Conservation (phyloP, 2,797 vertebrate species). For the Kryptopterus vitreolus region DNA sequence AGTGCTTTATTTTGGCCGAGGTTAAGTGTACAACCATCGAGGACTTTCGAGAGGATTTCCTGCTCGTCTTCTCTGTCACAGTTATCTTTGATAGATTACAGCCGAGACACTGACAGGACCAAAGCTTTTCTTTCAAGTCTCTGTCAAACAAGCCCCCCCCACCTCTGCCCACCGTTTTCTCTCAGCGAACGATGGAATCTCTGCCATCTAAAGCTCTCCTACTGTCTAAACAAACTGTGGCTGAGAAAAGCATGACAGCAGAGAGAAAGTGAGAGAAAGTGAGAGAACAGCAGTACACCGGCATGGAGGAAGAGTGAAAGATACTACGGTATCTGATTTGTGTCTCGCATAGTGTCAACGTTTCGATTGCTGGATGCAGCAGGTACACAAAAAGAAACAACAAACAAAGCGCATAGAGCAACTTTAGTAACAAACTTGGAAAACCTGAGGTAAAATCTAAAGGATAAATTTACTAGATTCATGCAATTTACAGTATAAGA, state of each 20-base stretch:
- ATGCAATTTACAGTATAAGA: not conserved
- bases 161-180: constrained; percentile 47
- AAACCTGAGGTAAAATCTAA: not conserved
- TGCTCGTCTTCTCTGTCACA: constrained; percentile 47
- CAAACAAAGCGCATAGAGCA: not conserved
- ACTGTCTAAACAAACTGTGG: constrained; percentile 73
- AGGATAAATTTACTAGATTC: not conserved
- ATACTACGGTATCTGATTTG: constrained; percentile 12
- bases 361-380: not conserved
- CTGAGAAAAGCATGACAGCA: constrained; percentile 51
- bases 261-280: constrained; percentile 39
- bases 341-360: not conserved
- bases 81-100: constrained; percentile 60
- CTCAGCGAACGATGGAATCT: constrained; percentile 61
- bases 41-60: constrained; percentile 19
- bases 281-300: constrained; percentile 46
- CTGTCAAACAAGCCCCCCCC: constrained; percentile 39
- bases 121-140: constrained; percentile 28
- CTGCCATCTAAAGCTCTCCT: constrained; percentile 74
- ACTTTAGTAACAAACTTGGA: not conserved
- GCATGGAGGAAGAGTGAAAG: constrained; percentile 48
- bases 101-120: constrained; percentile 49
- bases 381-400: no score
- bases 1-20: not conserved
- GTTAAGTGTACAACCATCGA: not conserved